Evolutionary conservation across 2,888 invertebrate species (phyloP), one percentile per base, ranked within the genome.

Genomic region (Mantis religiosa): DNA sequence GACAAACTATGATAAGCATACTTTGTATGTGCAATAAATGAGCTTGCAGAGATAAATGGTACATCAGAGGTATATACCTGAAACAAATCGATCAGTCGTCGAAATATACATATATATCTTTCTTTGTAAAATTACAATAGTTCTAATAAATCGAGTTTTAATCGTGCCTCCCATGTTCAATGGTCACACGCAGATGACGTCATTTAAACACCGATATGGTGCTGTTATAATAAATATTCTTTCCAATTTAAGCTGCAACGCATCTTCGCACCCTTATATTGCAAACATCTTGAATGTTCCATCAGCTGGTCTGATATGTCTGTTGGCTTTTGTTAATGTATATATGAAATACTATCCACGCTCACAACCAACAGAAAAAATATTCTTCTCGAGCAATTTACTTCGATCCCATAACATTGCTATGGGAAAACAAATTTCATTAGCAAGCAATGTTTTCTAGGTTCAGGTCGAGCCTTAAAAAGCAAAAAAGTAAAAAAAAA

Each of bases 111-210:
- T 54, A 71, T 81, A 86, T 81, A 81, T 54, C 28, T 71, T 85
- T 54, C 54, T 71, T 71, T 71, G 54, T 86, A 81, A 81, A 86
- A 28, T 20, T 71, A 20, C 86, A 81, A 85, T 20, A 34, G 85
- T 15, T 85, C 20, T 84, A 41, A 85, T 28, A 28, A 54, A 28
- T 54, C 86, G 30, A 28, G 28, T 86, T 86, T 86, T 86, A 27
- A 86, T 81, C 30, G 86, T 86, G 86, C 86, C 86, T 86, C 54
- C 28, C 86, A 15, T 85, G 14, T 85, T 54, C 85, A 54, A 28
- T 54, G 85, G 85, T 85, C 28, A 86, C 86, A 86, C 81, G 28
- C 86, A 86, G 86, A 71, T 28, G 54, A 71, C 81, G 85, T 54
- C 47, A 85, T 85, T 30, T 85, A 47, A 41, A 54, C 28, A 54